Conservation (phyloP, 2,113 vertebrate species). For the Austrofundulus limnaeus region DNA sequence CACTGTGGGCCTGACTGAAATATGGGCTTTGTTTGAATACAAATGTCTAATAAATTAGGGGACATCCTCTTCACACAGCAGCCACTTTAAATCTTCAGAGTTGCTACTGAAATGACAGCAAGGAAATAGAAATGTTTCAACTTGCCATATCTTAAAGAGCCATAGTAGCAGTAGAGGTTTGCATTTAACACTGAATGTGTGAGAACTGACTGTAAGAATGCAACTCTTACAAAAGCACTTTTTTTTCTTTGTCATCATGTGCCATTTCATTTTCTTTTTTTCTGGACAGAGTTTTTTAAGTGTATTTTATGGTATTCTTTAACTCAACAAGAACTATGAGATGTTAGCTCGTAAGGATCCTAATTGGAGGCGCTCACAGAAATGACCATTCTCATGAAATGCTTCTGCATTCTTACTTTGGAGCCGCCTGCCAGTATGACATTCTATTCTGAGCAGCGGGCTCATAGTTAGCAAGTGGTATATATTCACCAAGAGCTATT, state of each 20-base stretch:
- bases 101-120: background rate
- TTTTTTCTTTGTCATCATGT: background rate
- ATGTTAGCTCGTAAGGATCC: background rate
- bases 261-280: background rate
- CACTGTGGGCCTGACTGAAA: slow-evolving; percentile 7
- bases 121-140: background rate
- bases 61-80: slow-evolving; percentile 2
- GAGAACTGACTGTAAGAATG: background rate
- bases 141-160: background rate
- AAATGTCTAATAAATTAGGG: slow-evolving; percentile 8
- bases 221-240: background rate
- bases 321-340: background rate
- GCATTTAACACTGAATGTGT: background rate
- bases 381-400: background rate
- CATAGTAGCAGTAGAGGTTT: background rate
- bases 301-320: background rate
- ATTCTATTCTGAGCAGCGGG: slow-evolving; percentile 37
- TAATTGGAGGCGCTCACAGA: background rate
- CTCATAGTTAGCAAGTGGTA: slow-evolving; percentile 39
- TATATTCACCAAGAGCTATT: slow-evolving; percentile 54
- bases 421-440: slow-evolving; percentile 23
- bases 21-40: slow-evolving; percentile 19
- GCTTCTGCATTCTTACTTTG: slow-evolving; percentile 23
- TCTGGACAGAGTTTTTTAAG: background rate
- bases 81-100: background rate